Conservation (phyloP, 2,888 invertebrate species). For the Keiferia lycopersicella region DNA sequence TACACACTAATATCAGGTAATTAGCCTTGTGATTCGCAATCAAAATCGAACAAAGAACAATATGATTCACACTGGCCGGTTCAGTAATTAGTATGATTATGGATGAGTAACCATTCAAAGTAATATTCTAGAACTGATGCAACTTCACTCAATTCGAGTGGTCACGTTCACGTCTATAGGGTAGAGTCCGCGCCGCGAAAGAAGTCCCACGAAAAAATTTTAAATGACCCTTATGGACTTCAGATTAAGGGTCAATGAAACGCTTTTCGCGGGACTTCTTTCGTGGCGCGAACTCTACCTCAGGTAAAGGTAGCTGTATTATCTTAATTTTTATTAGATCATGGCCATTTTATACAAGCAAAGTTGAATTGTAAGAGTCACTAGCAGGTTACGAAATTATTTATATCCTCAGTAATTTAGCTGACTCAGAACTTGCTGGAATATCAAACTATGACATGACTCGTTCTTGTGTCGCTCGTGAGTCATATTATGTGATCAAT, state of each 20-base stretch:
- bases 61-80: conserved; percentile 10
- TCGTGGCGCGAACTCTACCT: too few species aligned
- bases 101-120: background rate
- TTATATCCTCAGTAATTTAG: background rate
- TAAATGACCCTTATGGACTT: too few species aligned
- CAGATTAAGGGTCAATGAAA: too few species aligned
- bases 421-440: background rate
- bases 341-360: background rate
- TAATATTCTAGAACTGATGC: background rate
- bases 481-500: background rate
- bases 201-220: too few species aligned
- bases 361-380: too few species aligned
- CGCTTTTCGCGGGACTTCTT: too few species aligned
- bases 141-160: background rate
- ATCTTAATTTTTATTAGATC: background rate
- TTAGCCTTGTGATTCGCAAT: background rate
- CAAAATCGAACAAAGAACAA: background rate
- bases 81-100: background rate
- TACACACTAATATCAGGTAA: too few species aligned
- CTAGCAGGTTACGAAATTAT: too few species aligned
- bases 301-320: too few species aligned
- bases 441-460: background rate
- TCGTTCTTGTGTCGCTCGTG: background rate
- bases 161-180: background rate
- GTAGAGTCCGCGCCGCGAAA: too few species aligned